Percentiles rank a stretch among this genome's conserved stretches.
These are phyloP conservation scores for Sciurus niger DNA, from an alignment of 2,113 vertebrate genomes.

Conservation along the genomic window DNA sequence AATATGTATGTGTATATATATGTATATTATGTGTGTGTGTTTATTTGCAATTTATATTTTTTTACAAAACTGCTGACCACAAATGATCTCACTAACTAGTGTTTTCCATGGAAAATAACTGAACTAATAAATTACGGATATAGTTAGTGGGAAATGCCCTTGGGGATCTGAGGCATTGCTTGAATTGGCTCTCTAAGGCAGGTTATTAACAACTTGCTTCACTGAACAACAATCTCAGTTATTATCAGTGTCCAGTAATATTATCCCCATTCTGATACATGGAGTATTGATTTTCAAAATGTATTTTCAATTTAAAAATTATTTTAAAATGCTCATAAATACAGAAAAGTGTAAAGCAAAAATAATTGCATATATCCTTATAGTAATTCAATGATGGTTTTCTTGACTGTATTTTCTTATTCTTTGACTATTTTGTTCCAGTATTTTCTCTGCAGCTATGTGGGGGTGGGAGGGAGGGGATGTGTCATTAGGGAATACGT, in stretches of 20 bases:
- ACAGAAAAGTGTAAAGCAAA: not conserved
- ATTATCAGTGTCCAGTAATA: not conserved
- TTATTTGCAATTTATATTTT: conserved; percentile 16
- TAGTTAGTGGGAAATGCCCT: not conserved
- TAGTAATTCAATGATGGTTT: not conserved
- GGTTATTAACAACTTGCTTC: not conserved
- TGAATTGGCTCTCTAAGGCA: not conserved
- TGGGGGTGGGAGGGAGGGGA: too few relatives aligned
- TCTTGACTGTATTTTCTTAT: not conserved
- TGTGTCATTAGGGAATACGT: too few relatives aligned
- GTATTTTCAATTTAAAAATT: conserved; percentile 23
- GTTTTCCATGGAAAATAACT: not conserved
- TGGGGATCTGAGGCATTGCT: not conserved
- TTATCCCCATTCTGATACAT: not conserved
- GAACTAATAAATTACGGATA: not conserved
- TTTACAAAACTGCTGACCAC: conserved; percentile 22
- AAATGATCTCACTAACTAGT: not conserved
- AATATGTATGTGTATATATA: not conserved
- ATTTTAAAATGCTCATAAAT: conserved; percentile 30
- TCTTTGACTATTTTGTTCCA: not conserved
- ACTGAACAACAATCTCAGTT: not conserved
- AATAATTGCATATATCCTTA: not conserved
- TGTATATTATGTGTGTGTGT: not conserved
- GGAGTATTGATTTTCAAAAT: not conserved
- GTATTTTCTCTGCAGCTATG: not conserved